Evolutionary conservation across 2,797 vertebrate genomes (phyloP).

Genomic region (Gymnothorax javanicus): DNA sequence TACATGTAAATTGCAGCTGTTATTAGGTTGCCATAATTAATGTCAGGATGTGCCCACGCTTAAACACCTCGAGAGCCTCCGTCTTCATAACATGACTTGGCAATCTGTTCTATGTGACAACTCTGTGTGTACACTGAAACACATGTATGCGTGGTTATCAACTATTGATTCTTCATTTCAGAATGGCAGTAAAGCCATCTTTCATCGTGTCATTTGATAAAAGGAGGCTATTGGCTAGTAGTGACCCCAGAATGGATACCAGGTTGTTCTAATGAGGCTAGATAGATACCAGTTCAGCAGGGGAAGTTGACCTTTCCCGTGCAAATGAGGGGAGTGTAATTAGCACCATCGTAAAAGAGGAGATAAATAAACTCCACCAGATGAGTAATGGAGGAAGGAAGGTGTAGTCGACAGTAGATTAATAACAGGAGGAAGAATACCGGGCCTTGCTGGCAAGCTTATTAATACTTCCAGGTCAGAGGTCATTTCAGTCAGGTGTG

Average conservation of each 20-base stretch:
- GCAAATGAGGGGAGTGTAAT: constrained; percentile 46
- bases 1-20: neutral
- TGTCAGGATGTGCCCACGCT: neutral
- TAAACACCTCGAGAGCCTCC: neutral
- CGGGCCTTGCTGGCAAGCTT: neutral
- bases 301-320: constrained; percentile 48
- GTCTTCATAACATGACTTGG: neutral
- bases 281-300: constrained; percentile 43
- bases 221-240: neutral
- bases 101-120: neutral
- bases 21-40: neutral
- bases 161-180: neutral
- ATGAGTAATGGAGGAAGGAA: constrained; percentile 30
- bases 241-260: constrained; percentile 33
- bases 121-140: constrained; percentile 33
- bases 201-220: constrained; percentile 16
- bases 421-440: constrained; percentile 22
- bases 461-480: constrained; percentile 36
- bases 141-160: constrained; percentile 12
- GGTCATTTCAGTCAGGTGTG: constrained; percentile 11
- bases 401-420: constrained; percentile 24
- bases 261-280: constrained; percentile 44
- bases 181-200: neutral
- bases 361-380: constrained; percentile 30
- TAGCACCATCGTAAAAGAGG: constrained; percentile 42